Evolutionary conservation across 2,113 vertebrate genomes (phyloP), one percentile per base, ranked within the genome.

Genomic region (Phalacrocorax brasilianus): DNA sequence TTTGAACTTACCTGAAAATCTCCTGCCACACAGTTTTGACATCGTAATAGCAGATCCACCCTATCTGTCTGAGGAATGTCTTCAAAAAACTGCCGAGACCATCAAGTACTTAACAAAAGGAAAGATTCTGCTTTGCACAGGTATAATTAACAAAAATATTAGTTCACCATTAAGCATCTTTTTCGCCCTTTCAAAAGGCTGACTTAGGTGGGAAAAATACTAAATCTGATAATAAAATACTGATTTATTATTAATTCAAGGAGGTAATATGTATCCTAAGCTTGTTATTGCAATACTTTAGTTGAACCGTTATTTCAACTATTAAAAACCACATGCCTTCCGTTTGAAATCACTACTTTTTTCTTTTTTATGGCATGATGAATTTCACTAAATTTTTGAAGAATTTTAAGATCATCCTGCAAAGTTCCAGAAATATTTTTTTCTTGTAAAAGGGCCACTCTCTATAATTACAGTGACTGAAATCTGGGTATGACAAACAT

Each of bases 61-160:
- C 1, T 99, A 99, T 80, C 98, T 99, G 49, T 99, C 99, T 1
- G 98, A 99, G 85, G 99, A 99, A 38, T 99, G 99, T 96, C 98
- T 99, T 89, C 95, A 97, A 62, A 99, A 99, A 97, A 99, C 98
- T 42, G 95, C 99, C 3, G 72, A 99, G 89, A 99, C 99, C 11
- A 89, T 99, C 92, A 98, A 98, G 87, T 98, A 98, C 95, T 98
- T 99, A 94, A 98, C 98, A 61, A 99, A 97, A 96, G 98, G 97
- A 79, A 99, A 99, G 97, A 98, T 99, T 93, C 98, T 99, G 92
- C 98, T 99, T 62, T 99, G 99, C 79, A 99, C 99, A 98, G 99
- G 99, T 99, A 96, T 94, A 97, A 67, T 16, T 40, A 52, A 73
- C 59, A 76, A 58, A 89, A 83, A 56, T 58, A 76, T 4, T 62